These are phyloP conservation scores for Herpailurus yagouaroundi DNA, from an alignment of 2,113 vertebrate genomes.

Conservation along the genomic window DNA sequence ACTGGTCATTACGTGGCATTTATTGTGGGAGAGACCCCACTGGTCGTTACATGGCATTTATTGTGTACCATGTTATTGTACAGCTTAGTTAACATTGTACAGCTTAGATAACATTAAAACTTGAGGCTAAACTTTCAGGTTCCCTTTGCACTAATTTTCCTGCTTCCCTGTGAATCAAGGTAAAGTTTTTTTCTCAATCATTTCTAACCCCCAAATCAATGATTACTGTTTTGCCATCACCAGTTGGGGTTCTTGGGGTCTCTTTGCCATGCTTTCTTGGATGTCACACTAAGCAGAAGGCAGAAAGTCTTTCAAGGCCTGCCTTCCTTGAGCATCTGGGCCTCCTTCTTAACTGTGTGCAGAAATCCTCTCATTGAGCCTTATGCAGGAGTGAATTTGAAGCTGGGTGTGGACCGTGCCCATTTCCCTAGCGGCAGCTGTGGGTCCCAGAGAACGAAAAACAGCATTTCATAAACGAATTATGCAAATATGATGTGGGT, in stretches of 20 bases:
- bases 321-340: background rate
- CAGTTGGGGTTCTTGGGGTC: background rate
- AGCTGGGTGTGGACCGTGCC: background rate
- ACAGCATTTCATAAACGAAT: background rate
- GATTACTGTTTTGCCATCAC: background rate
- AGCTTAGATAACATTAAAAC: background rate
- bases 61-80: background rate
- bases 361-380: background rate
- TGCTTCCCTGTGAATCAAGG: background rate
- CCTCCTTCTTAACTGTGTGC: background rate
- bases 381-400: background rate
- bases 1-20: no score
- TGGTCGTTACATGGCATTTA: background rate
- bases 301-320: background rate
- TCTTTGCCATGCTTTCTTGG: background rate
- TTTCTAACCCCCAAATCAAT: background rate
- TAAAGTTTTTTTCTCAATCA: background rate
- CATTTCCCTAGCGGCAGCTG: background rate
- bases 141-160: background rate
- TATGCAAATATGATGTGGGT: background rate
- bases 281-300: accelerated
- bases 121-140: background rate
- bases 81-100: no score
- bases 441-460: background rate
- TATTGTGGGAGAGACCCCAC: no score